Percentiles rank a stretch among this genome's conserved stretches.
Conservation (phyloP, 2,113 vertebrate species). For the Oplegnathus fasciatus region DNA sequence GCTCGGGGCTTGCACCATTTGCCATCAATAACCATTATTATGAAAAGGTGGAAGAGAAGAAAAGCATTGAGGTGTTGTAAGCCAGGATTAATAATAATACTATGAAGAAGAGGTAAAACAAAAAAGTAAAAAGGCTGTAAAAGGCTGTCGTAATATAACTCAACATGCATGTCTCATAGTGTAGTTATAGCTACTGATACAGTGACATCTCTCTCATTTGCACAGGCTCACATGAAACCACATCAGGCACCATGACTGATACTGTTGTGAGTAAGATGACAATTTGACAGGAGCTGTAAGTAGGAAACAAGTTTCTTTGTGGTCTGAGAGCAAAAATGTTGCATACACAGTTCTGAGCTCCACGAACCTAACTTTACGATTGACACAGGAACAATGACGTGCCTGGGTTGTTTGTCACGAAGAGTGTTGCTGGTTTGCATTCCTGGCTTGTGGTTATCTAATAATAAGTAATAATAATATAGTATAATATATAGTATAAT, state of each 20-base stretch:
- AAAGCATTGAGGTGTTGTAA: background rate
- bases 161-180: background rate
- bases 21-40: background rate
- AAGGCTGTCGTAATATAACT: background rate
- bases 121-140: background rate
- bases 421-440: too few relatives aligned
- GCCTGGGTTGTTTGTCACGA: too few relatives aligned
- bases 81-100: background rate
- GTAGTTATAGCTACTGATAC: background rate
- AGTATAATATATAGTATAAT: too few relatives aligned
- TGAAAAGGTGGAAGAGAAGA: background rate
- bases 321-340: too few relatives aligned
- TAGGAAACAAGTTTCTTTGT: too few relatives aligned
- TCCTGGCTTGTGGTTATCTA: too few relatives aligned
- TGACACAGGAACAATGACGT: too few relatives aligned
- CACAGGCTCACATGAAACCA: background rate
- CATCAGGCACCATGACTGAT: background rate
- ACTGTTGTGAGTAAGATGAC: background rate
- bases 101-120: background rate
- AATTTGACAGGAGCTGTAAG: rapidly evolving
- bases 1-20: too few relatives aligned
- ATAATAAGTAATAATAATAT: too few relatives aligned
- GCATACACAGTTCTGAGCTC: too few relatives aligned
- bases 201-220: background rate
- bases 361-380: too few relatives aligned